Base-by-base conservation (phyloP, 2,113 vertebrate species). In the Halichoerus grypus region DNA sequence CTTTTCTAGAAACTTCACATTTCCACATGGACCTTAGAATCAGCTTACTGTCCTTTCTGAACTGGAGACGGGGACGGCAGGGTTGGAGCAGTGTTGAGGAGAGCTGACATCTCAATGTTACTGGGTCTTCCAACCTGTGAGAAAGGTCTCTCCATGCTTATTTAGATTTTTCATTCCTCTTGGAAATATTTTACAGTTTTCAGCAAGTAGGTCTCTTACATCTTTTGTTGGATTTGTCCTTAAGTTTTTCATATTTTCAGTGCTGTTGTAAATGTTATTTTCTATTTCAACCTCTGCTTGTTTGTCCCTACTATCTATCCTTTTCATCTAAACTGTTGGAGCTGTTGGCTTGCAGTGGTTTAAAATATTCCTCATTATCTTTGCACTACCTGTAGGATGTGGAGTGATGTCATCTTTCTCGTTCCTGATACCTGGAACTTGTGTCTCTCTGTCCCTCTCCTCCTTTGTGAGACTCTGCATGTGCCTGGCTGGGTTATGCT, bases 331-430 rank as follows among this genome's bases (percentile, higher is more conserved):
- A 42, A 19, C 9, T 42, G 42, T 42, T n/a, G 55, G 83, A 46
- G 6, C 9, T 7, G 1, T 1, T 5, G 46, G 3, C 15, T 22
- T 22, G n/a, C 42, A 22, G 51, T 14, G 7, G 28, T 19, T 63
- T 4, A 26, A 24, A 13, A 71, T n/a, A 26, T 12, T 28, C 13
- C 18, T 55, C 46, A 7, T 19, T 14, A 39, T 19, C 7, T 33
- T 14, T 59, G 46, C 16, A 19, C 8, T 31, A 3, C 39, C 24
- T 15, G 22, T 26, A 36, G 42, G 18, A 12, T 14, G 46, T 24
- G 28, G 3, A 31, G 39, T 13, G 61, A 49, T n/a, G 53, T 83
- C 49, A 83, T 1, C 24, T 76, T 42, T 16, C 72, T 42, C 2
- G 0, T 53, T 57, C 36, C 31, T 65, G 57, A 12, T 55, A n/a